phyloP scores from a whole-genome alignment of 2,797 vertebrate species.

The Falco cherrug region DNA sequence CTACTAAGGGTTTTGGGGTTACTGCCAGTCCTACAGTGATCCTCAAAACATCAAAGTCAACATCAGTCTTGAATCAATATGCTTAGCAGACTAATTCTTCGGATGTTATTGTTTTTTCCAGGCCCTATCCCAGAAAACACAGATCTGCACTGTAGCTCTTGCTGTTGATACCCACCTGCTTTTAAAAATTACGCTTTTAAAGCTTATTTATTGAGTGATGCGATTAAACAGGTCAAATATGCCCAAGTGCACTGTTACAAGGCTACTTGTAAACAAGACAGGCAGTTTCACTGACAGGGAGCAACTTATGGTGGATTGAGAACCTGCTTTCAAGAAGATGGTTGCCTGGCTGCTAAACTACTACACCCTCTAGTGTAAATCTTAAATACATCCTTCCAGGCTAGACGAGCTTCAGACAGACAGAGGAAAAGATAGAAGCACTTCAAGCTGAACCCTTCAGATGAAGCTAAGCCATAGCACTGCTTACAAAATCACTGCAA shows the following conservation, averaged over 20 bases:
- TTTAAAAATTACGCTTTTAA: background rate
- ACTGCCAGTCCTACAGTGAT: background rate
- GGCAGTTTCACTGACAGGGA: background rate
- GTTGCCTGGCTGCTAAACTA: conserved; percentile 12
- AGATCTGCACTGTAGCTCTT: background rate
- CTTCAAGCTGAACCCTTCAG: background rate
- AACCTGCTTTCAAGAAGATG: background rate
- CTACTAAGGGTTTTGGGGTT: background rate
- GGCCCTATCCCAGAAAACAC: background rate
- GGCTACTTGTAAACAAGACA: background rate
- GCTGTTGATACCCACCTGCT: background rate
- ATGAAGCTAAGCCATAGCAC: background rate
- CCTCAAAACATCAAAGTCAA: background rate
- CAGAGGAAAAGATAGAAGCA: background rate
- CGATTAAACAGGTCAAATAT: background rate
- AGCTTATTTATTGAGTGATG: background rate
- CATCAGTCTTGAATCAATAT: background rate
- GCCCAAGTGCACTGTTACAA: background rate
- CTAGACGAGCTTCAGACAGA: background rate
- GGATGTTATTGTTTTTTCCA: background rate
- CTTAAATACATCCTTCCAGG: background rate
- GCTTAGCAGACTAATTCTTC: background rate
- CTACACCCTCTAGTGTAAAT: conserved; percentile 54
- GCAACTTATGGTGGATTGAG: background rate
- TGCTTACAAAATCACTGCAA: background rate